These are phyloP conservation scores for Syrmaticus mikado DNA, from an alignment of 2,113 vertebrate genomes.

Conservation along the genomic window DNA sequence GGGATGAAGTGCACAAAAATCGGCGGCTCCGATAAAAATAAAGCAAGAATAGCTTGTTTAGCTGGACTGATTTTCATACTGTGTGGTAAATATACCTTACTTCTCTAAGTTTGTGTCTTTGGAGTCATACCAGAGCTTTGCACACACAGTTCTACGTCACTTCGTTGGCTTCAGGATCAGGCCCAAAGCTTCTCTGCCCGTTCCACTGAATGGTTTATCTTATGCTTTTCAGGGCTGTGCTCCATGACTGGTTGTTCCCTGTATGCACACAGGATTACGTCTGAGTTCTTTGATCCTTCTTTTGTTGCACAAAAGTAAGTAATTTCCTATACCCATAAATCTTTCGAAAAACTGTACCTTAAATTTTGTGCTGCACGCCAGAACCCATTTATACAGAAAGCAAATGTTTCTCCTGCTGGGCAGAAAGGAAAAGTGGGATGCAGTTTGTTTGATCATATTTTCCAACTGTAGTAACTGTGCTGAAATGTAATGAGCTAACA, in stretches of 20 bases:
- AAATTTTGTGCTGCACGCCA: background rate
- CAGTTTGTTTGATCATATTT: background rate
- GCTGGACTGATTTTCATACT: slow-evolving; percentile 88
- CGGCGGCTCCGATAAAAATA: slow-evolving; percentile 89
- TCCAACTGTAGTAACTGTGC: background rate
- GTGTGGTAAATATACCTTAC: slow-evolving; percentile 84
- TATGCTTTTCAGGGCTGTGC: slow-evolving; percentile 83
- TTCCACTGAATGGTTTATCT: slow-evolving; percentile 36
- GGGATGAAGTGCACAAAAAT: slow-evolving; percentile 99
- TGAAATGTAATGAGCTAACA: background rate
- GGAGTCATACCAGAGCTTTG: background rate
- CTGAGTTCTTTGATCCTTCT: slow-evolving; percentile 89
- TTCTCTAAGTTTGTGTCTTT: background rate
- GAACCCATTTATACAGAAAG: background rate
- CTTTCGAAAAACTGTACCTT: slow-evolving; percentile 16
- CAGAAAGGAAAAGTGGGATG: background rate
- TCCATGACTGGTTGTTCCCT: slow-evolving; percentile 92
- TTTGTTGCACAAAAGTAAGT: slow-evolving; percentile 92
- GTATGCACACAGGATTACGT: slow-evolving; percentile 90
- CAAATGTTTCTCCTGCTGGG: background rate
- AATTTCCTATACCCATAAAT: slow-evolving; percentile 19
- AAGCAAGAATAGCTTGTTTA: slow-evolving; percentile 91
- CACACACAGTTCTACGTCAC: background rate
- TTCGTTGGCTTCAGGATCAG: slow-evolving; percentile 6
- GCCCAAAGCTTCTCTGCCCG: background rate